Percentiles rank a stretch among this genome's conserved stretches.
Evolutionary conservation across 2,113 vertebrate genomes (phyloP).

Genomic region (Amphiprion ocellaris): DNA sequence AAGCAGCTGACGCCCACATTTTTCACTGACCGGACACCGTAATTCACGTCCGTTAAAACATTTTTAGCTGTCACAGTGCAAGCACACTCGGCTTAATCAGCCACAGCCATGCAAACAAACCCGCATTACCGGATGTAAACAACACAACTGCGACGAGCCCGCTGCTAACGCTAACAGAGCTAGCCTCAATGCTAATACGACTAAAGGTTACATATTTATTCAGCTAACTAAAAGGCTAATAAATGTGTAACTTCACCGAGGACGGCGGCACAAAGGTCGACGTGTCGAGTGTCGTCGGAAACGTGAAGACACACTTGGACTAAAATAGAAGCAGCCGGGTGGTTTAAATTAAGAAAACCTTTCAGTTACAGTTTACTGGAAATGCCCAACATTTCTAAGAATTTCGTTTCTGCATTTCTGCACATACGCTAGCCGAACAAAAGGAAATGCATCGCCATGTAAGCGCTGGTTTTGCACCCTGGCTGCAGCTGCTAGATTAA

Average conservation of each 20-base stretch:
- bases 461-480: constrained; percentile 59
- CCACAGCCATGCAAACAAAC: constrained; percentile 27
- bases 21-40: too few relatives aligned
- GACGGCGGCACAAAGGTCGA: constrained; percentile 34
- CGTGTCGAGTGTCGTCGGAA: constrained; percentile 22
- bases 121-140: constrained; percentile 81
- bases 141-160: constrained; percentile 63
- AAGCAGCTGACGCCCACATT: not conserved
- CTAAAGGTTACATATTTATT: constrained; percentile 36
- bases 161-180: constrained; percentile 57
- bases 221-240: constrained; percentile 41
- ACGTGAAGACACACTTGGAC: not conserved
- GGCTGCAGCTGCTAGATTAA: constrained; percentile 20
- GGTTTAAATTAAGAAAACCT: not conserved
- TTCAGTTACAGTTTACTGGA: not conserved
- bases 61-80: not conserved
- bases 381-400: constrained; percentile 3
- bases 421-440: constrained; percentile 78
- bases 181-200: constrained; percentile 42
- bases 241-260: constrained; percentile 59
- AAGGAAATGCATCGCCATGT: constrained; percentile 82
- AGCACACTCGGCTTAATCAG: not conserved
- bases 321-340: not conserved
- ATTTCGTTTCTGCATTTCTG: constrained; percentile 50
- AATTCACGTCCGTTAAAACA: not conserved